These are phyloP conservation scores for Drosophila asahinai DNA, from an alignment of 1,140 invertebrate genomes.

Conservation along the genomic window DNA sequence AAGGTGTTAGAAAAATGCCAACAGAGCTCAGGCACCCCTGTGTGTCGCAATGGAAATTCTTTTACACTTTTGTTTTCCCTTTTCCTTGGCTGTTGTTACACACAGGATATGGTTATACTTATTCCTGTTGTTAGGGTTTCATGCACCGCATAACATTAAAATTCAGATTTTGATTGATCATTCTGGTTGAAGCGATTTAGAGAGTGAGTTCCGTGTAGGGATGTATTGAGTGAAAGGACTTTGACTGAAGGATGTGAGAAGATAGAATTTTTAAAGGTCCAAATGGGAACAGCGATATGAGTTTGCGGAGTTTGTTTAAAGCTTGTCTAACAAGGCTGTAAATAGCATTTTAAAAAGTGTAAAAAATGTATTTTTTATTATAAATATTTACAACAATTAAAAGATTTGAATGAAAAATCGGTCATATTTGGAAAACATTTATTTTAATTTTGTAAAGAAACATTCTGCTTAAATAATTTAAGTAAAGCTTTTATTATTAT, in stretches of 20 bases:
- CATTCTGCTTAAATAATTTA: no score
- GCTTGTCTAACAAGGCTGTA: constrained; percentile 40
- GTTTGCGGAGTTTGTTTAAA: constrained; percentile 36
- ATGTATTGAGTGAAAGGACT: constrained; percentile 26
- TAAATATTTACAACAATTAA: no score
- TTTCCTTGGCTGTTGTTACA: constrained; percentile 44
- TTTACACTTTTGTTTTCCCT: constrained; percentile 61
- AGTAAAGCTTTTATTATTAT: no score
- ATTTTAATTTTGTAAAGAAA: no score
- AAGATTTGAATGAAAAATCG: no score
- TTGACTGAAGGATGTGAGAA: constrained; percentile 3
- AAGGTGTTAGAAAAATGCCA: constrained; percentile 77
- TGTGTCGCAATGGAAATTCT: constrained; percentile 63
- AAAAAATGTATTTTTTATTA: no score
- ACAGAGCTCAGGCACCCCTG: constrained; percentile 41
- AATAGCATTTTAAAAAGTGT: no score
- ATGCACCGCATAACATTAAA: constrained; percentile 83
- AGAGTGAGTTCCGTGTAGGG: not conserved
- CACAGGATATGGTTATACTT: constrained; percentile 68
- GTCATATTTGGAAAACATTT: no score
- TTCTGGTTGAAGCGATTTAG: constrained; percentile 30
- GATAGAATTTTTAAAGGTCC: constrained; percentile 1
- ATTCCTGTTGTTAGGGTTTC: constrained; percentile 70
- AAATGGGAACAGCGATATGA: constrained; percentile 7
- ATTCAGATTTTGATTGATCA: constrained; percentile 81